phyloP scores from a whole-genome alignment of 2,888 invertebrate species.

The Epinotia ramella region DNA sequence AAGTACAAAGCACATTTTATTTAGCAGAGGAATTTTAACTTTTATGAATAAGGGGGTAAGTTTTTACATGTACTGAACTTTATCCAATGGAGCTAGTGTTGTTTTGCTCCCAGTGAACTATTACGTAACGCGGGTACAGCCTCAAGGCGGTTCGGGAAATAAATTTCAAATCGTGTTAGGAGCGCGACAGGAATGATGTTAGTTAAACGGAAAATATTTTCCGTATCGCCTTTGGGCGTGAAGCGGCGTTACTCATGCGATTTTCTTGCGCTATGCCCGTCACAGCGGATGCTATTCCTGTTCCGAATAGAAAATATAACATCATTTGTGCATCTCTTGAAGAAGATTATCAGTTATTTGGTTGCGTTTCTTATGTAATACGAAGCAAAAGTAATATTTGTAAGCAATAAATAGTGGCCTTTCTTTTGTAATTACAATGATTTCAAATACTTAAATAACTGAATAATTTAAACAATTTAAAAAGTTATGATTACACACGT shows the following conservation, averaged over 20 bases:
- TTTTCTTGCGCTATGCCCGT: conserved; percentile 58
- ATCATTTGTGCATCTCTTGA: conserved; percentile 19
- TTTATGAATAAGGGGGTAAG: no score
- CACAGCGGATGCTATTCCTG: conserved; percentile 26
- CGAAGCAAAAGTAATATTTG: no score
- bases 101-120: conserved; percentile 35
- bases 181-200: conserved; percentile 67
- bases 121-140: conserved; percentile 45
- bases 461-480: no score
- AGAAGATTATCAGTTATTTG: conserved; percentile 19
- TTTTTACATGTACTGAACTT: not conserved
- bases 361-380: not conserved
- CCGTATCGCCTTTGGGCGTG: conserved; percentile 70
- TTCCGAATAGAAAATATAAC: conserved; percentile 19
- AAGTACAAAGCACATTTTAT: no score
- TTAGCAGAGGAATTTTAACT: no score
- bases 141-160: conserved; percentile 65
- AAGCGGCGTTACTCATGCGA: conserved; percentile 67
- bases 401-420: no score
- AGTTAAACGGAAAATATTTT: conserved; percentile 78
- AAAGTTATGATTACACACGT: not conserved
- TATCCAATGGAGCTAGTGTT: not conserved
- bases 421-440: not conserved
- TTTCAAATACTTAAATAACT: not conserved
- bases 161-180: conserved; percentile 75